Base-by-base conservation (phyloP, 2,113 vertebrate species). In the Corvus cornix region DNA sequence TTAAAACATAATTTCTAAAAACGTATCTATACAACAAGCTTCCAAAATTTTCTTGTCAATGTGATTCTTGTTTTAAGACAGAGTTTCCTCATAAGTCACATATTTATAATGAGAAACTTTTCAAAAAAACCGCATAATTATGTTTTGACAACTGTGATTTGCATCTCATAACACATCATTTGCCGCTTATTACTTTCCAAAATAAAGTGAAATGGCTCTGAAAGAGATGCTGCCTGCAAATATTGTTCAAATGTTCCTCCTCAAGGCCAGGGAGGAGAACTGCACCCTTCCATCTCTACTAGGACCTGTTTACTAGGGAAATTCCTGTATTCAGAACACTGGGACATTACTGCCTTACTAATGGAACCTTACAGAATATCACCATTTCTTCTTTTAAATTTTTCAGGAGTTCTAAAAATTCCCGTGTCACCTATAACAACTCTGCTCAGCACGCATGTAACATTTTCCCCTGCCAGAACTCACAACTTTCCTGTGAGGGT, bases 221-320 rank as follows among this genome's bases (percentile, higher is more conserved):
- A 56, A 68, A 46, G 43, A 69, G 78, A 44, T 22, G 59, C 46
- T 67, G 59, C 58, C 55, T 59, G 56, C 75, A 93, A 90, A 82
- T 44, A 49, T 58, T 79, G 78, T 70, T 95, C 79, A 78, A 81
- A 94, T 70, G 64, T 91, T 97, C 95, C 94, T 90, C 95, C 84
- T 85, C 37, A 67, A 95, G 94, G 93, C 90, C 85, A 87, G 43
- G 39, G 26, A 88, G 68, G 48, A 86, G 93, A 88, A 96, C 70
- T 96, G 87, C 95, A 96, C 13, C 78, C 74, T 78, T 63, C 27
- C 26, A 27, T 35, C 60, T 33, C 2, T 17, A 4, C 16, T 3
- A 24, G 78, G 17, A 68, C n/a, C 37, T 52, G 37, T 60, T 85
- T 16, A 26, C 15, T 0, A 30, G 22, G 24, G 72, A 48, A 68